Percentiles rank a stretch among this genome's conserved stretches.
phyloP scores from a whole-genome alignment of 2,888 invertebrate species.

The Sinohyriopsis cumingii region DNA sequence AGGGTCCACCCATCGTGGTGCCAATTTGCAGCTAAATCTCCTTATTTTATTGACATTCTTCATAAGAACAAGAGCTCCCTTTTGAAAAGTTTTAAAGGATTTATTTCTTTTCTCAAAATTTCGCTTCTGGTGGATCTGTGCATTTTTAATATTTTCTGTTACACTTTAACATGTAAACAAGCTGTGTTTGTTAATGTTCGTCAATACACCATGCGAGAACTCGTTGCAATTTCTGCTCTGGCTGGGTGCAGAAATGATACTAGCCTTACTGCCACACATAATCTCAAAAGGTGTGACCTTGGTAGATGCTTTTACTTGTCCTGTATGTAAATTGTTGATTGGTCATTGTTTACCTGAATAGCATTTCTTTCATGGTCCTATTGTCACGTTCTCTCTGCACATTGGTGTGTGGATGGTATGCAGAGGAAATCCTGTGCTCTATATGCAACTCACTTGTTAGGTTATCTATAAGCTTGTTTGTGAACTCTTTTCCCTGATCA shows the following conservation, averaged over 20 bases:
- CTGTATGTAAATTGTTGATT: conserved; percentile 5
- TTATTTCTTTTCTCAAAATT: conserved; percentile 6
- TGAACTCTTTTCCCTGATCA: conserved; percentile 11
- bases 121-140: conserved; percentile 3
- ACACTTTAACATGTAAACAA: neutral
- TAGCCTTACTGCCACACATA: conserved; percentile 1
- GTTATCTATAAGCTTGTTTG: conserved; percentile 11
- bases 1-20: neutral
- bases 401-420: conserved; percentile 63
- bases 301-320: conserved; percentile 11
- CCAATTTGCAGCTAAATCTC: neutral
- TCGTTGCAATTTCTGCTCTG: neutral
- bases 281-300: conserved; percentile 12
- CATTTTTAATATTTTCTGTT: conserved; percentile 3
- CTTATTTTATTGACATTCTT: conserved; percentile 5
- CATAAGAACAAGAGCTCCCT: conserved; percentile 1
- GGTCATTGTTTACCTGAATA: conserved; percentile 4
- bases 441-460: conserved; percentile 6
- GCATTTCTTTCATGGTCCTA: conserved; percentile 11
- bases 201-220: neutral
- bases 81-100: neutral
- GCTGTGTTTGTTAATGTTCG: neutral
- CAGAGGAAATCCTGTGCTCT: conserved; percentile 77
- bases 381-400: conserved; percentile 19
- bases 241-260: neutral